Evolutionary conservation across 2,888 invertebrate genomes (phyloP).

Genomic region (Sabatieria punctata): DNA sequence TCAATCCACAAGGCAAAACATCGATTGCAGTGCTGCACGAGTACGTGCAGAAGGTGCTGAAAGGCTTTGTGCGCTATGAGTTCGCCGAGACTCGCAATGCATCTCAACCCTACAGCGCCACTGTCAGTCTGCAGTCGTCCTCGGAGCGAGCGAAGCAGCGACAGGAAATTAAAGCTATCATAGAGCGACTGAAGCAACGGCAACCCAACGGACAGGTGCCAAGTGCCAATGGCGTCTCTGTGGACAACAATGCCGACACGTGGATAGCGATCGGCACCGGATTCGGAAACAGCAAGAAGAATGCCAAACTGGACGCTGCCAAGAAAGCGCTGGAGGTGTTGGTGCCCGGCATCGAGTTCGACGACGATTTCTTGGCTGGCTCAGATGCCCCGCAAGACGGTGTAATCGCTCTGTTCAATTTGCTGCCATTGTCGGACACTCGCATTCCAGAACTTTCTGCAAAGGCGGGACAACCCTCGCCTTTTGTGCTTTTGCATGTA

Average conservation of each 20-base stretch:
- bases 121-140: constrained; percentile 43
- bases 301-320: constrained; percentile 76
- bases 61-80: constrained; percentile 41
- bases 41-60: constrained; percentile 82
- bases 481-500: constrained; percentile 71
- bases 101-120: constrained; percentile 77
- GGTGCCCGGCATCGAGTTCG: constrained; percentile 19
- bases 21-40: constrained; percentile 87
- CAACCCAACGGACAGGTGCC: constrained; percentile 7
- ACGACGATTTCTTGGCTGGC: constrained; percentile 8
- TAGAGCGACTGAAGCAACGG: constrained; percentile 14
- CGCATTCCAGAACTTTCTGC: constrained; percentile 82
- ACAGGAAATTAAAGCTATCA: no score
- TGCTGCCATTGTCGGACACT: constrained; percentile 79
- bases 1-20: constrained; percentile 95
- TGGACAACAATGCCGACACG: constrained; percentile 51
- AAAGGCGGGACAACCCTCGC: constrained; percentile 86
- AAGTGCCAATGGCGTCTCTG: background rate
- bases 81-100: constrained; percentile 45
- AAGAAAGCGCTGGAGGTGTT: constrained; percentile 17
- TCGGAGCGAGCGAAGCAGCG: no score
- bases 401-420: constrained; percentile 43
- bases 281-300: constrained; percentile 81
- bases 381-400: constrained; percentile 1
- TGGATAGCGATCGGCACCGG: constrained; percentile 59